Evolutionary conservation across 2,888 invertebrate species (phyloP), one percentile per base, ranked within the genome.

Genomic region (Ariolimax columbianus): DNA sequence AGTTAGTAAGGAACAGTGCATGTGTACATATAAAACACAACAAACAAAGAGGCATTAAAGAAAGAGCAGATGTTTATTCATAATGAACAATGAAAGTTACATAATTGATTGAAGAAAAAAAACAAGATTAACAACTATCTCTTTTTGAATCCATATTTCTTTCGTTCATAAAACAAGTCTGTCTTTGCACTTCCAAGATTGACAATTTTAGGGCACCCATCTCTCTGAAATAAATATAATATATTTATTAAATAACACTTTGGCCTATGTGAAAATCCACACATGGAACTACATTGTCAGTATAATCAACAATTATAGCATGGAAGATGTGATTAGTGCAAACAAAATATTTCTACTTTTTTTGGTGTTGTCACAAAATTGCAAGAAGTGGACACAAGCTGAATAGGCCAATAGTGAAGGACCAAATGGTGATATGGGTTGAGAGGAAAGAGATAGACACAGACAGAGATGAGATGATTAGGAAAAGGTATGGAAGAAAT

Each of bases 161-260:
- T 99, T 91, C 99, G 95, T 95, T 99, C 99, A 93, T 99, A 99
- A 95, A 99, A 99, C 92, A 99, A 95, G 95, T 99, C 99, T 86
- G 99, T 99, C 95, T 99, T 99, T 0, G 99, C 99, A 94, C 98
- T 99, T 85, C 99, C 99, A 83, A 99, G 95, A 94, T 99, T 99
- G 0, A 99, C 99, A 95, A 99, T 99, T 95, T 99, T 99, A 0
- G 99, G 99, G 94, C 99, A 99, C 0, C 99, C 99, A 94, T 99
- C 99, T 94, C 99, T 96, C 97, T 97, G 95, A 95, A 92, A 82
- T 77, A 77, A 40, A 63, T 68, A 72, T 23, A 40, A 43, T n/a
- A n/a, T n/a, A n/a, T n/a, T n/a, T n/a, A 82, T 70, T 3, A 30
- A 40, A 80, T 33, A 30, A 30, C 14, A 47, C 23, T 59, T 51